Base-by-base conservation (phyloP, 2,113 vertebrate genomes). In the Oryzias woworae region DNA sequence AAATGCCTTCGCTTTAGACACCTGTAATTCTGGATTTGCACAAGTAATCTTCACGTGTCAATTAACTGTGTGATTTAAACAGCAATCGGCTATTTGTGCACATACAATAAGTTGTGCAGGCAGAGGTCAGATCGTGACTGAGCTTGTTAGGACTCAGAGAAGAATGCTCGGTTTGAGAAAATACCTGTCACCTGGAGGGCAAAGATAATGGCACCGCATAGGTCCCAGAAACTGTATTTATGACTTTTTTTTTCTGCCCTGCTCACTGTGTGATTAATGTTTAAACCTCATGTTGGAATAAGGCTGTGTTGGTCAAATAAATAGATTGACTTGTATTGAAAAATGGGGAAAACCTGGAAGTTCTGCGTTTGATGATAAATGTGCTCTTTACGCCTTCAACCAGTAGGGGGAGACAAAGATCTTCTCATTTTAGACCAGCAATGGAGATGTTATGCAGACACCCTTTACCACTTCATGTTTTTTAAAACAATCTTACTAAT, bases 371-470 rank as follows among this genome's bases (percentile, higher is more conserved):
- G 47, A 48, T 12, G 12, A 18, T 7, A 45, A n/a, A n/a, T 17
- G 45, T 23, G 47, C 48, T 41, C 8, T 20, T 45, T 12, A 8
- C 18, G 4, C 28, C 8, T 6, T 10, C 18, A 54, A 66, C 84
- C 90, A 89, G 75, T 14, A 90, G 91, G 83, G 89, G 89, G 91
- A 84, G 88, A 90, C 81, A 80, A 58, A 85, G 78, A 48, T 47
- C 73, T 77, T 78, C 60, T n/a, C 16, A 23, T 20, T 20, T 20
- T 20, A 20, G 20, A 20, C 20, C 20, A 20, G 1, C 20, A 20
- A 20, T 20, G 20, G 20, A 20, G 20, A 20, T 20, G 20, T 20
- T 20, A 14, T 20, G 10, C 43, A 54, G 7, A 15, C 66, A 7
- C 4, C 7, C n/a, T 20, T 12, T 18, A 59, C 43, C 44, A 69